Percentiles rank a stretch among this genome's conserved stretches.
These are phyloP conservation scores for Gambusia holbrooki DNA, from an alignment of 2,113 vertebrate species.

Conservation along the genomic window DNA sequence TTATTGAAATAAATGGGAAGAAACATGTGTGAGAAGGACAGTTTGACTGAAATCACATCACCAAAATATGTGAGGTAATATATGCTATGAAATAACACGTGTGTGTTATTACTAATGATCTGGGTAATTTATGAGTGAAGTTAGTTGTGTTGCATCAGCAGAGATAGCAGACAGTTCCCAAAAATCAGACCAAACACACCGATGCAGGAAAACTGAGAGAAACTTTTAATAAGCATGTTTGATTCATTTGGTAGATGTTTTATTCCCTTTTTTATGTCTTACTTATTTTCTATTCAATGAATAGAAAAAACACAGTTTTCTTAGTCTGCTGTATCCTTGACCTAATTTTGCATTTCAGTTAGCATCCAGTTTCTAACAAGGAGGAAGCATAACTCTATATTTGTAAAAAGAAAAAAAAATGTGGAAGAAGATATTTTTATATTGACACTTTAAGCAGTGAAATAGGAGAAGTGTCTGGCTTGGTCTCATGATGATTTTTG, in stretches of 20 bases:
- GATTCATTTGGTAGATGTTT: neutral
- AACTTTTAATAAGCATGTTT: neutral
- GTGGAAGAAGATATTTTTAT: conserved; percentile 41
- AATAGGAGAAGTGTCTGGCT: conserved; percentile 61
- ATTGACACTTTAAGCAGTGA: conserved; percentile 8
- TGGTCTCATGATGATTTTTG: conserved; percentile 47
- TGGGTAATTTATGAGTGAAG: conserved; percentile 15
- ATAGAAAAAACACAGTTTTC: neutral
- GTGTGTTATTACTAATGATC: conserved; percentile 6
- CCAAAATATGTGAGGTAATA: neutral
- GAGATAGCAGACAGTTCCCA: conserved; percentile 42
- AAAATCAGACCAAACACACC: neutral
- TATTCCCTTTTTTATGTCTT: neutral
- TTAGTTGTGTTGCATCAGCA: conserved; percentile 35
- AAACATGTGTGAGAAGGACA: neutral
- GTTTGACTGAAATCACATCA: neutral
- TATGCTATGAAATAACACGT: conserved; percentile 3
- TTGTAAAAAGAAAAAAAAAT: conserved; percentile 36
- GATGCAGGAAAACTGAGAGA: neutral
- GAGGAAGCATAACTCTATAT: conserved; percentile 55
- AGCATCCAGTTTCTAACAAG: conserved; percentile 11
- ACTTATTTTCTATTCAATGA: neutral
- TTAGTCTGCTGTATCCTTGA: conserved; percentile 8
- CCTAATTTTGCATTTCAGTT: conserved; percentile 29
- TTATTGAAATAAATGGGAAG: neutral